phyloP scores from a whole-genome alignment of 2,113 vertebrate genomes.

The Bos indicus region DNA sequence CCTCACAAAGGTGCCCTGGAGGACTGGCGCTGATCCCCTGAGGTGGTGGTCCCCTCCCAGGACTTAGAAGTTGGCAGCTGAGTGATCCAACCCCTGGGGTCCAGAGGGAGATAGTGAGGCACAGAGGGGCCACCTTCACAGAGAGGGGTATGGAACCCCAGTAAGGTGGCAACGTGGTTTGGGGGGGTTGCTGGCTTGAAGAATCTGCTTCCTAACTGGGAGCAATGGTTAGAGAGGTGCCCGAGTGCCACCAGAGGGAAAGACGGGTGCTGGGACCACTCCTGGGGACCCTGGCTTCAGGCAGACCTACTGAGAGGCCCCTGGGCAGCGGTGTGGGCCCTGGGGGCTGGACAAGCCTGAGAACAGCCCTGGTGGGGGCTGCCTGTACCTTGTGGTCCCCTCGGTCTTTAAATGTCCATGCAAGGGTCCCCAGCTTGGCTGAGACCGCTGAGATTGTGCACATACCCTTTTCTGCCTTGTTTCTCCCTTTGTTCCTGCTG shows the following conservation, averaged over 20 bases:
- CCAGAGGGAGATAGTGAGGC: background rate
- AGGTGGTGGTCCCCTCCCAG: too few relatives aligned
- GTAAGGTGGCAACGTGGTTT: background rate
- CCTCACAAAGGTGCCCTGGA: background rate
- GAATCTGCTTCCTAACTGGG: background rate
- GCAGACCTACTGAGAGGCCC: background rate
- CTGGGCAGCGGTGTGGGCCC: background rate
- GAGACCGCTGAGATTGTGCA: background rate
- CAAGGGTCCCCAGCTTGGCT: background rate
- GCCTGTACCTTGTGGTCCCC: background rate
- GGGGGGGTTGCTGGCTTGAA: background rate
- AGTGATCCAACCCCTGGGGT: too few relatives aligned
- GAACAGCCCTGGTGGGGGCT: background rate
- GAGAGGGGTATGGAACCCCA: background rate
- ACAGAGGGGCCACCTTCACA: background rate
- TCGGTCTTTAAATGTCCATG: background rate
- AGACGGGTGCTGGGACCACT: background rate
- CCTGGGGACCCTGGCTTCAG: background rate
- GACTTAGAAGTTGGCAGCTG: background rate
- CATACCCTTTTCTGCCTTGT: background rate
- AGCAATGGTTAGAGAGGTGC: background rate
- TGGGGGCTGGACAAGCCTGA: background rate
- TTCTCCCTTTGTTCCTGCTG: background rate
- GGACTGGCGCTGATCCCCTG: background rate
- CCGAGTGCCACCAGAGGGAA: background rate